These are phyloP conservation scores for Prosopocoilus inquinatus DNA, from an alignment of 2,888 invertebrate species.

Conservation along the genomic window DNA sequence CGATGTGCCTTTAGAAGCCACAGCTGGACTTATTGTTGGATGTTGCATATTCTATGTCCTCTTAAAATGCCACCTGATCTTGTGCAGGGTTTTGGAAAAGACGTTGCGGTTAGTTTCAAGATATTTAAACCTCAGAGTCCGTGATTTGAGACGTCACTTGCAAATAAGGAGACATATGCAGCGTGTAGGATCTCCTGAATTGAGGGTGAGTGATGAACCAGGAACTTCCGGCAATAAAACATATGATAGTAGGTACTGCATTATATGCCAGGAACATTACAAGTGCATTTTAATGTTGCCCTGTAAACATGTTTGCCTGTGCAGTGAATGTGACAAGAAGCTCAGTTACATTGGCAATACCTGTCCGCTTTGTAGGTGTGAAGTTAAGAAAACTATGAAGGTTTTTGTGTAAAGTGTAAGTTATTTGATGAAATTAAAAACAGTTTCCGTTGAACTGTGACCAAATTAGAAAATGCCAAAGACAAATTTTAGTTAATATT, in stretches of 20 bases:
- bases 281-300: slow-evolving; percentile 58
- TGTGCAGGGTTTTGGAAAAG: slow-evolving; percentile 25
- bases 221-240: neutral
- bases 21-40: slow-evolving; percentile 35
- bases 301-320: slow-evolving; percentile 58
- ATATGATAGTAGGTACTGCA: slow-evolving; percentile 50
- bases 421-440: too few relatives aligned
- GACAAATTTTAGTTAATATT: too few relatives aligned
- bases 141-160: neutral
- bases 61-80: slow-evolving; percentile 34
- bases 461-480: too few relatives aligned
- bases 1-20: slow-evolving; percentile 41
- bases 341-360: slow-evolving; percentile 54
- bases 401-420: slow-evolving; percentile 50
- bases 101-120: neutral
- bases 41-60: slow-evolving; percentile 35
- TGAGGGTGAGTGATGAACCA: neutral
- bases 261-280: slow-evolving; percentile 57
- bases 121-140: too few relatives aligned
- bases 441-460: too few relatives aligned
- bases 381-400: slow-evolving; percentile 57
- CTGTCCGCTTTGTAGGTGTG: slow-evolving; percentile 58
- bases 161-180: neutral
- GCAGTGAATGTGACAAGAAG: slow-evolving; percentile 54
- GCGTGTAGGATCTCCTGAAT: neutral